Conservation (phyloP, 2,113 vertebrate genomes). For the Rhinogobius similis region DNA sequence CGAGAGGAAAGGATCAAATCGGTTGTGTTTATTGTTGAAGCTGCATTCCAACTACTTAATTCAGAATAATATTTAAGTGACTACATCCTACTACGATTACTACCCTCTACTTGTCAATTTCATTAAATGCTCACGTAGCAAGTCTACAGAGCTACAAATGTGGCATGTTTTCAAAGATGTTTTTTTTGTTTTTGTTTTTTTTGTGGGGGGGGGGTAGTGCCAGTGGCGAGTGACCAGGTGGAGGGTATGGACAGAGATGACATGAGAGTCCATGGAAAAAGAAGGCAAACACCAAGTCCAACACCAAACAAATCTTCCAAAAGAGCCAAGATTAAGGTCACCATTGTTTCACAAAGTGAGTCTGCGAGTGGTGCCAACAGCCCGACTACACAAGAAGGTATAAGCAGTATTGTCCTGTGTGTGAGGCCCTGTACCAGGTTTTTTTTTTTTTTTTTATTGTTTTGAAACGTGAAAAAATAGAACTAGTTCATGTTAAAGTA, state of each 20-base stretch:
- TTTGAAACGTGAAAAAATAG: too few species aligned
- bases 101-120: too few species aligned
- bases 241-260: constrained; percentile 87
- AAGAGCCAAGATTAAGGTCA: constrained; percentile 96
- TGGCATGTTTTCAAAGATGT: neutral
- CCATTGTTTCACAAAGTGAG: constrained; percentile 91
- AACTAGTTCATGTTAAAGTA: too few species aligned
- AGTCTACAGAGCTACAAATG: neutral
- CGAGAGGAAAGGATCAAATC: too few species aligned
- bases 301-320: constrained; percentile 86
- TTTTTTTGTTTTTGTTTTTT: constrained; percentile 12
- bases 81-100: too few species aligned
- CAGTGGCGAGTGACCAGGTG: constrained; percentile 84
- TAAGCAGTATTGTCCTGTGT: neutral
- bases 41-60: too few species aligned
- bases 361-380: constrained; percentile 67
- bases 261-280: constrained; percentile 83
- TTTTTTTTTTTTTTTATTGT: too few species aligned
- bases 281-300: constrained; percentile 86
- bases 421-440: too few species aligned
- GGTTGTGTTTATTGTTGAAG: too few species aligned
- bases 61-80: too few species aligned
- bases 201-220: constrained; percentile 70
- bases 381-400: constrained; percentile 83
- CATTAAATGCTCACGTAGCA: neutral